Evolutionary conservation across 2,797 vertebrate genomes (phyloP).

Genomic region (Scomberomorus guttatus): DNA sequence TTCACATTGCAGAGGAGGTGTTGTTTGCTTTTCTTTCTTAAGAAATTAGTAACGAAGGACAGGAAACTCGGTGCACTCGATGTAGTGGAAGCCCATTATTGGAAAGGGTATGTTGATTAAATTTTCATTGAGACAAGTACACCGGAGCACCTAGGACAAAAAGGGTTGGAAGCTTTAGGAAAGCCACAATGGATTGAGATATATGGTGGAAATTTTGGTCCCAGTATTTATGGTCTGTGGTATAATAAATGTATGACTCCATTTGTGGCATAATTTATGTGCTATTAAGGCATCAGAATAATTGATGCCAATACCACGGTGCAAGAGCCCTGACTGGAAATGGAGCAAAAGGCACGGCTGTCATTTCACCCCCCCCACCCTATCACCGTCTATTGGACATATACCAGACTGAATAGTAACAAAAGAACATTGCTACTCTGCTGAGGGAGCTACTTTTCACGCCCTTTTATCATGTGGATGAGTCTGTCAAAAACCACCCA

Average conservation of each 20-base stretch:
- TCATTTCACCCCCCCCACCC: conserved; percentile 40
- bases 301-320: conserved; percentile 58
- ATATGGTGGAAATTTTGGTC: conserved; percentile 41
- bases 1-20: conserved; percentile 34
- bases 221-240: conserved; percentile 58
- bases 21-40: conserved; percentile 43
- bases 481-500: conserved; percentile 56
- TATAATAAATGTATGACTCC: conserved; percentile 69
- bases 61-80: conserved; percentile 45
- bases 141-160: conserved; percentile 50
- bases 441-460: conserved; percentile 55
- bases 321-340: conserved; percentile 61
- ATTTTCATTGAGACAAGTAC: conserved; percentile 60
- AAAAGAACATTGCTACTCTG: conserved; percentile 52
- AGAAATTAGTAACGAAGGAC: conserved; percentile 41
- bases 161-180: conserved; percentile 63
- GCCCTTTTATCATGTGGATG: conserved; percentile 56
- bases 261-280: conserved; percentile 66
- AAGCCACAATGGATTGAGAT: conserved; percentile 54
- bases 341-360: conserved; percentile 57
- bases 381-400: conserved; percentile 46
- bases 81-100: conserved; percentile 48
- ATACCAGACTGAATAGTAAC: conserved; percentile 53
- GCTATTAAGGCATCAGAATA: conserved; percentile 74
- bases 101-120: conserved; percentile 61